Percentiles rank a stretch among this genome's conserved stretches.
Conservation (phyloP, 2,888 invertebrate genomes). For the Ichneumoninae sp. region DNA sequence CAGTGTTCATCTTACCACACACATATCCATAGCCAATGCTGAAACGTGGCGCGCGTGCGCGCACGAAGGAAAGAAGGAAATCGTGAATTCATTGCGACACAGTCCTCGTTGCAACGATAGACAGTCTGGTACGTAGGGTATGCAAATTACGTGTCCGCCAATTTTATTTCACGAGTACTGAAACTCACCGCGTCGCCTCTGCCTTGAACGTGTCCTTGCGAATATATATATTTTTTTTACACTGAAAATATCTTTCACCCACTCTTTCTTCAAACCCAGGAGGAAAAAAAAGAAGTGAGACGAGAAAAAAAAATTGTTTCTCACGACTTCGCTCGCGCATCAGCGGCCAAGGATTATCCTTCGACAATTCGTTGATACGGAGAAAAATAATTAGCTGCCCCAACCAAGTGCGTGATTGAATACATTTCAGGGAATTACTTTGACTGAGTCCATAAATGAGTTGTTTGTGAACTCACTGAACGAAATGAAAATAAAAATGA, state of each 20-base stretch:
- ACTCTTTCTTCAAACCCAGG: neutral
- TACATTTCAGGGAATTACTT: no score
- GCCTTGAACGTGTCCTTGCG: constrained; percentile 55
- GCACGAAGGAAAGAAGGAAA: constrained; percentile 33
- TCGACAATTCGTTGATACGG: neutral
- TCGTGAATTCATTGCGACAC: constrained; percentile 40
- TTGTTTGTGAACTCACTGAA: no score
- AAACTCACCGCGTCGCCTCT: constrained; percentile 3
- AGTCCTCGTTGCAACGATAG: constrained; percentile 31
- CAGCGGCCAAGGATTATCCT: neutral
- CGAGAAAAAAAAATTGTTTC: neutral
- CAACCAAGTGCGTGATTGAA: no score
- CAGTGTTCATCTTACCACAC: constrained; percentile 20
- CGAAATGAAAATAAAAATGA: no score
- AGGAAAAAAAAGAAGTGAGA: neutral
- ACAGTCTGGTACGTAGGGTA: constrained; percentile 18
- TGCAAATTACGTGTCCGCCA: constrained; percentile 50
- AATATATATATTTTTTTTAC: constrained; percentile 22
- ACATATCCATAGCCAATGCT: neutral
- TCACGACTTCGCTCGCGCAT: neutral
- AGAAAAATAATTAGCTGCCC: no score
- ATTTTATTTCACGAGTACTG: constrained; percentile 39
- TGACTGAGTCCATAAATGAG: no score
- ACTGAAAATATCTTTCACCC: constrained; percentile 8
- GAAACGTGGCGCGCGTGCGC: constrained; percentile 1